Evolutionary conservation across 2,888 invertebrate species (phyloP).

Genomic region (Rhorus exstirpatorius): DNA sequence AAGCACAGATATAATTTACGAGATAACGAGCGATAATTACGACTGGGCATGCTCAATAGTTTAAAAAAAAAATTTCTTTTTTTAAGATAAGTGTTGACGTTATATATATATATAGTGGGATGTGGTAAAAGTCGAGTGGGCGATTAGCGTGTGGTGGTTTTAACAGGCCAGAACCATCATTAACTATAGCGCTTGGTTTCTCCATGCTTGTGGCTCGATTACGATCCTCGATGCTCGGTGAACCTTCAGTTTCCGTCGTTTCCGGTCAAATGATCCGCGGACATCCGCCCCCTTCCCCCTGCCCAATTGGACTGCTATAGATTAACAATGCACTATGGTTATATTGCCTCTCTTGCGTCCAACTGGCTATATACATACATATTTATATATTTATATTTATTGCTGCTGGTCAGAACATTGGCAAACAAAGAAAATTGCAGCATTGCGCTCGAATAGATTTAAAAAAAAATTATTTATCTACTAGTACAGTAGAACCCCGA

Average conservation of each 20-base stretch:
- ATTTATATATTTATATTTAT: too few species aligned
- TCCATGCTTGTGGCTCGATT: constrained; percentile 72
- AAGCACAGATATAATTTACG: not conserved
- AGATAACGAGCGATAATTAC: constrained; percentile 14
- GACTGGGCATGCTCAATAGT: not conserved
- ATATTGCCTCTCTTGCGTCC: not conserved
- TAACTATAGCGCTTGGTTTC: constrained; percentile 30
- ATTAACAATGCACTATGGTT: constrained; percentile 11
- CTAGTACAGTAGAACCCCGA: too few species aligned
- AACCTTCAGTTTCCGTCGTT: constrained; percentile 83
- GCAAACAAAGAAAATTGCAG: too few species aligned
- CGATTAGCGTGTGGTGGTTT: constrained; percentile 76
- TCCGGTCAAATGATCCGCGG: constrained; percentile 84
- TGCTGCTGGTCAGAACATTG: too few species aligned
- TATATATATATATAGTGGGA: constrained; percentile 28
- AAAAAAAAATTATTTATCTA: too few species aligned
- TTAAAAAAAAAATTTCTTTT: constrained; percentile 5
- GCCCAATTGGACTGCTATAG: constrained; percentile 43
- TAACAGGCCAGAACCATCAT: constrained; percentile 22
- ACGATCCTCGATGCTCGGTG: constrained; percentile 79
- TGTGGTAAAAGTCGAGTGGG: constrained; percentile 54
- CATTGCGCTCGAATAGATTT: too few species aligned
- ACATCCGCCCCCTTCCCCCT: constrained; percentile 78
- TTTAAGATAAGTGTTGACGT: constrained; percentile 24
- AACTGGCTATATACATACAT: too few species aligned